Evolutionary conservation across 2,888 invertebrate species (phyloP), one percentile per base, ranked within the genome.

Genomic region (Acleris sparsana): DNA sequence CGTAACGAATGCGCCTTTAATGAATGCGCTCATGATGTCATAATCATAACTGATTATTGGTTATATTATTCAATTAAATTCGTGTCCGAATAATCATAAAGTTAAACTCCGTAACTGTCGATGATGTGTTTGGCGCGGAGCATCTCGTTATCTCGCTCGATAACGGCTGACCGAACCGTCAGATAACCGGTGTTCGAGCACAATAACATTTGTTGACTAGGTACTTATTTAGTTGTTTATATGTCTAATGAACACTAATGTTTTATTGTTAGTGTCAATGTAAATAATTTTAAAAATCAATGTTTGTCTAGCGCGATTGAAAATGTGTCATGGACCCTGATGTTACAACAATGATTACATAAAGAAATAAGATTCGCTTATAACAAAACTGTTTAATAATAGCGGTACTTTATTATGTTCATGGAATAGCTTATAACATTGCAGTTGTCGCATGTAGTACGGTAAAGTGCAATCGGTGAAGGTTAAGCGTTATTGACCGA

Each of bases 131-230:
- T 20, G 51, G 39, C 46, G 39, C 39, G 55, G 56, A 55, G 49
- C 59, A 73, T 70, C 49, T 62, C 61, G 69, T 77, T 83, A 80
- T 84, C 80, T 70, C 63, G 69, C 48, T 52, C 58, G 83, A 83
- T 85, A 82, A 76, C 75, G 74, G 74, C 75, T 83, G 80, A 82
- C 82, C 79, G 78, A 73, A 74, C 16, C 46, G 46, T 58, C 68
- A 71, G 78, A 81, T 82, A 78, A 73, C 63, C 71, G 69, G 74
- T 72, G 72, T 74, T 76, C 75, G 73, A 72, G 59, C 70, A 71
- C 70, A 70, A 39, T 62, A 61, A 44, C 62, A 60, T 66, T 63
- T 69, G 67, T 53, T 52, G 44, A 56, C 16, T n/a, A n/a, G 39
- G 13, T 56, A 33, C 46, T 29, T 56, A 18, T 53, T 62, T 55